Conservation (phyloP, 2,113 vertebrate species). For the Ageneiosus marmoratus region DNA sequence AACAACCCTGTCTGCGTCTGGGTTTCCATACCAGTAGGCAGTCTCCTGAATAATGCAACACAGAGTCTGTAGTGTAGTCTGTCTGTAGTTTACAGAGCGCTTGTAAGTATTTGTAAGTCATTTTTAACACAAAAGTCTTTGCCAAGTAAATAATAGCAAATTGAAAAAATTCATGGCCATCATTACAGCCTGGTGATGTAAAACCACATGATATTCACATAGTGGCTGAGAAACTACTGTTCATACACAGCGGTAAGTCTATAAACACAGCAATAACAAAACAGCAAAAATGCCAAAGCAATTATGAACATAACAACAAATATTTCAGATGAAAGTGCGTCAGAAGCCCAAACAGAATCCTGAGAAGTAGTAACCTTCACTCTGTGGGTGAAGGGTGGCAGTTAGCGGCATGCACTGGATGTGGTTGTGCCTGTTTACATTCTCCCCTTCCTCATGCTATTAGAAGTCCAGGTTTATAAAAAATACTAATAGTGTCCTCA, state of each 20-base stretch:
- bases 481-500: slow-evolving; percentile 28
- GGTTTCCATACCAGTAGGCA: slow-evolving; percentile 55
- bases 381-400: neutral
- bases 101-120: neutral
- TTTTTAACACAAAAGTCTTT: neutral
- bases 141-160: slow-evolving; percentile 13
- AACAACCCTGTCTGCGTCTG: slow-evolving; percentile 65
- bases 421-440: slow-evolving; percentile 65
- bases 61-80: too few species aligned
- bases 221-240: neutral
- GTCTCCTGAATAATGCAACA: neutral
- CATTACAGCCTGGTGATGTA: neutral
- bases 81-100: neutral
- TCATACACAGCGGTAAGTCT: neutral
- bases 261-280: slow-evolving; percentile 4
- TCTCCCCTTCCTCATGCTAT: slow-evolving; percentile 31
- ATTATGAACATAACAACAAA: slow-evolving; percentile 9
- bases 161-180: neutral
- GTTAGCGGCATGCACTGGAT: slow-evolving; percentile 48
- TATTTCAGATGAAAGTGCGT: neutral
- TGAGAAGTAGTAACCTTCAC: neutral
- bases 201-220: slow-evolving; percentile 26
- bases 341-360: neutral
- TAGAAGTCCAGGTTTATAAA: slow-evolving; percentile 25
- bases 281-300: slow-evolving; percentile 1